Percentiles rank a stretch among this genome's conserved stretches.
Evolutionary conservation across 2,888 invertebrate genomes (phyloP).

Genomic region (Andrena trimmerana): DNA sequence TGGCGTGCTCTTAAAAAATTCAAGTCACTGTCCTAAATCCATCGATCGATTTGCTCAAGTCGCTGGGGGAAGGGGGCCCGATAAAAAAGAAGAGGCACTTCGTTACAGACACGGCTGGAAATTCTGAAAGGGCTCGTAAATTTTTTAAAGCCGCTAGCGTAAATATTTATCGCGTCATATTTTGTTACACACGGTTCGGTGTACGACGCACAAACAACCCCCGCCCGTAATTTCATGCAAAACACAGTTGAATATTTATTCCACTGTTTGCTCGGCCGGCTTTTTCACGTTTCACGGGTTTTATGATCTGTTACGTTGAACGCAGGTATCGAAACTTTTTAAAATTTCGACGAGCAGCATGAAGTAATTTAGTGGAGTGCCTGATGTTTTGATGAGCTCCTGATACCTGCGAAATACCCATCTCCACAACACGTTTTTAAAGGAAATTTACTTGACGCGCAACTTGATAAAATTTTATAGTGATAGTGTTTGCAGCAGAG

Average conservation of each 20-base stretch:
- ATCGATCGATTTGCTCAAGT: slow-evolving; percentile 60
- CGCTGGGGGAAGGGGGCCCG: slow-evolving; percentile 14
- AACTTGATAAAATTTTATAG: too few relatives aligned
- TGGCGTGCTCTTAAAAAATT: slow-evolving; percentile 48
- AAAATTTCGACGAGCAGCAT: background rate
- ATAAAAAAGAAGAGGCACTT: slow-evolving; percentile 19
- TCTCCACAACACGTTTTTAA: too few relatives aligned
- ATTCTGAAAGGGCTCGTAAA: slow-evolving; percentile 40
- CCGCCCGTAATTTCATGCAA: slow-evolving; percentile 47
- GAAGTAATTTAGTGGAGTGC: too few relatives aligned
- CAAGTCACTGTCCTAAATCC: slow-evolving; percentile 55
- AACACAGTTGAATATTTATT: slow-evolving; percentile 46
- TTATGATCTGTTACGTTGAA: slow-evolving; percentile 6
- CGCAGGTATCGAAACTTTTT: slow-evolving; percentile 18
- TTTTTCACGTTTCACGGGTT: slow-evolving; percentile 37
- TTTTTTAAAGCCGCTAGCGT: slow-evolving; percentile 42
- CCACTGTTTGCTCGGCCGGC: slow-evolving; percentile 34
- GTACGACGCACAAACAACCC: slow-evolving; percentile 10
- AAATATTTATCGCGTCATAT: slow-evolving; percentile 48
- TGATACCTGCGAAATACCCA: too few relatives aligned
- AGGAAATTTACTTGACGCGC: too few relatives aligned
- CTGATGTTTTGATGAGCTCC: too few relatives aligned
- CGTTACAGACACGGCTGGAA: slow-evolving; percentile 22
- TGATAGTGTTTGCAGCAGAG: too few relatives aligned
- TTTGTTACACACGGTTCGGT: slow-evolving; percentile 36